Conservation (phyloP, 2,113 vertebrate genomes). For the Hemibagrus wyckioides region DNA sequence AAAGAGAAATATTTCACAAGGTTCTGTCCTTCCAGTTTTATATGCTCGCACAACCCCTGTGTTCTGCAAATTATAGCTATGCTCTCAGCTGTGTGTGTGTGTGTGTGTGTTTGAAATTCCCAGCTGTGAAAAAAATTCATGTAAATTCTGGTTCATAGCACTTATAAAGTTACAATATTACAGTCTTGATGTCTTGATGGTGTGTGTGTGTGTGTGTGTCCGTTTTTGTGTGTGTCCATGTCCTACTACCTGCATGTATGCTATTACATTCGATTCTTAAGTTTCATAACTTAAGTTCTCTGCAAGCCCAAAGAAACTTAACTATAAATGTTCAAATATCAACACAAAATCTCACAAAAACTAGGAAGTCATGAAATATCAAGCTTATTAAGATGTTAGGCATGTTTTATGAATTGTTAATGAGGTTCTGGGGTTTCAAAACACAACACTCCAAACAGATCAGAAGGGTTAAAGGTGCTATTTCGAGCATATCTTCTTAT, state of each 20-base stretch:
- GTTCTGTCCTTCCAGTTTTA: neutral
- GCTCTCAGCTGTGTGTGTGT: neutral
- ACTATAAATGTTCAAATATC: neutral
- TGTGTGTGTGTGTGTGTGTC: neutral
- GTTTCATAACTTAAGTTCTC: neutral
- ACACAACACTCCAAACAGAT: neutral
- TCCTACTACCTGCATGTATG: neutral
- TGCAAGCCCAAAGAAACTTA: neutral
- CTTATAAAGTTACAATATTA: neutral
- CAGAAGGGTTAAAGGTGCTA: constrained; percentile 5
- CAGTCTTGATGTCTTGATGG: neutral
- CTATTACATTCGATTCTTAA: neutral
- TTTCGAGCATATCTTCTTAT: neutral
- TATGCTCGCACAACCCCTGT: neutral
- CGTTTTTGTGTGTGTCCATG: neutral
- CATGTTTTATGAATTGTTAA: neutral
- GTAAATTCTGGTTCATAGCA: neutral
- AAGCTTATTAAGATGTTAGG: neutral
- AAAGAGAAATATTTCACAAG: neutral
- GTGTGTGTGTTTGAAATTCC: neutral
- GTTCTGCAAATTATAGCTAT: neutral
- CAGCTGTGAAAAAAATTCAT: neutral
- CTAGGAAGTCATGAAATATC: neutral
- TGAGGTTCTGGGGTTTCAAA: neutral
- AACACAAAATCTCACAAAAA: neutral